These are phyloP conservation scores for Cherax quadricarinatus DNA, from an alignment of 1,140 invertebrate species.

Conservation along the genomic window DNA sequence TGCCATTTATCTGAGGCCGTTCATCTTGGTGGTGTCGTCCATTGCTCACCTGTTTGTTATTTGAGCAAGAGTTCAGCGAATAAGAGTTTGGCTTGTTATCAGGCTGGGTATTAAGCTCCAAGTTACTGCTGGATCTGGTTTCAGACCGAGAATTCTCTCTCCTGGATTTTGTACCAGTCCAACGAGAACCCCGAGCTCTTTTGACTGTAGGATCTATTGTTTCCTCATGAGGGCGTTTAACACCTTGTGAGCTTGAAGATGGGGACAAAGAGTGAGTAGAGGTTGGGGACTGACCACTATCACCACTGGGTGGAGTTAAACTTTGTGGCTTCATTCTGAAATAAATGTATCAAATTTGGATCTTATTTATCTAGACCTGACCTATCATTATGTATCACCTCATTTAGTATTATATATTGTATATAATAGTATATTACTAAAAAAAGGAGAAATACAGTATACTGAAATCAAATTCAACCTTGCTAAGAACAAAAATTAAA, in stretches of 20 bases:
- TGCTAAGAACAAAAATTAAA: too few species aligned
- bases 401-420: background rate
- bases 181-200: slow-evolving; percentile 22
- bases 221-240: slow-evolving; percentile 45
- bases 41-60: slow-evolving; percentile 19
- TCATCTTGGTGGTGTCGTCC: slow-evolving; percentile 18
- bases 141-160: slow-evolving; percentile 6
- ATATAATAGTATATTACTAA: background rate
- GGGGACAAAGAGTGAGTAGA: slow-evolving; percentile 33
- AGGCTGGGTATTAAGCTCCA: background rate
- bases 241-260: slow-evolving; percentile 29
- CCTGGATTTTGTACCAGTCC: slow-evolving; percentile 12
- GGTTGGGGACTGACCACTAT: slow-evolving; percentile 28
- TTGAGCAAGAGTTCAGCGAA: slow-evolving; percentile 11
- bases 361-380: too few species aligned
- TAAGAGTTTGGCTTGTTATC: slow-evolving; percentile 25
- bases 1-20: slow-evolving; percentile 5
- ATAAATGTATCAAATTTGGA: background rate
- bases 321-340: slow-evolving; percentile 36
- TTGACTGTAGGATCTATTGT: slow-evolving; percentile 34
- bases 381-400: background rate
- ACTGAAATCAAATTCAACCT: too few species aligned
- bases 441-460: too few species aligned
- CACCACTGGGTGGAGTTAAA: background rate
- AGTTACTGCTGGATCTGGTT: background rate